phyloP scores from a whole-genome alignment of 2,797 vertebrate species.

The Leucoraja ocellata region DNA sequence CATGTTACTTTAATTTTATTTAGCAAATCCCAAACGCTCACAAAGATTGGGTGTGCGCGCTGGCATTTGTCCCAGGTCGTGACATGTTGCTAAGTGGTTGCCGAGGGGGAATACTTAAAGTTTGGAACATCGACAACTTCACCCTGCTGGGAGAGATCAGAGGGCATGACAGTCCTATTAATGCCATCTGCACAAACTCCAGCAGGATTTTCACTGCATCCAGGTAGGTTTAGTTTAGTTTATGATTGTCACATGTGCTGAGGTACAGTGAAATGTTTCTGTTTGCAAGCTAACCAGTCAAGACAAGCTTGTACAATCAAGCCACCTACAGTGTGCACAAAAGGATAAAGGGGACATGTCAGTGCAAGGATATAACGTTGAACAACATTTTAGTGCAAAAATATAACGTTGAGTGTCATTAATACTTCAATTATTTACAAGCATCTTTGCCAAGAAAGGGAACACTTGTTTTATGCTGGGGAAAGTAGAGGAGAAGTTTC shows the following conservation, averaged over 20 bases:
- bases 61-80: conserved; percentile 81
- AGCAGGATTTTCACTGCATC: conserved; percentile 94
- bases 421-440: neutral
- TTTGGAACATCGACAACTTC: conserved; percentile 95
- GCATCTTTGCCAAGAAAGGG: neutral
- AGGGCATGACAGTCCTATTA: conserved; percentile 93
- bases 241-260: too few relatives aligned
- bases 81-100: conserved; percentile 91
- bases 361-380: too few relatives aligned
- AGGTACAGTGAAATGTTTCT: too few relatives aligned
- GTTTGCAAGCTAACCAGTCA: too few relatives aligned
- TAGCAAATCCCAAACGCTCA: conserved; percentile 98
- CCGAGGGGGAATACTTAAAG: conserved; percentile 82
- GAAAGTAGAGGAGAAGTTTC: neutral
- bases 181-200: conserved; percentile 88
- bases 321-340: too few relatives aligned
- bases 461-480: neutral
- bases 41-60: conserved; percentile 93
- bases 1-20: conserved; percentile 25
- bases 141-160: conserved; percentile 86
- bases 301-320: too few relatives aligned
- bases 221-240: conserved; percentile 61
- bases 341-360: too few relatives aligned
- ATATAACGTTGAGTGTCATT: conserved; percentile 33
- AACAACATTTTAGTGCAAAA: too few relatives aligned